Percentiles rank a stretch among this genome's conserved stretches.
These are phyloP conservation scores for Zoanthus solanderi DNA, from an alignment of 92 coral and sea anemone species.

Conservation along the genomic window DNA sequence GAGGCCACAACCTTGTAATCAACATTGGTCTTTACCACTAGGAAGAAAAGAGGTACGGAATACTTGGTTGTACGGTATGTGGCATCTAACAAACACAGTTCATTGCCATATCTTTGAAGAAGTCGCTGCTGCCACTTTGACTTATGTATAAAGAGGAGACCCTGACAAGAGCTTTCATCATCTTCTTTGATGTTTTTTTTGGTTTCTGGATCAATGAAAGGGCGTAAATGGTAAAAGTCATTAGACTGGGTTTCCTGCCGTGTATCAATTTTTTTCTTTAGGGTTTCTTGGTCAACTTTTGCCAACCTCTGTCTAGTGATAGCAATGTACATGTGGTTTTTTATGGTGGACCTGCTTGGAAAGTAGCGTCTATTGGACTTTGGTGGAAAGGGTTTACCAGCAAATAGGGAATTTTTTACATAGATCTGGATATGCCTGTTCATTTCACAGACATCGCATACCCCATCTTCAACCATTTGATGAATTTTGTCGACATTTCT, in stretches of 20 bases:
- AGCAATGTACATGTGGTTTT: constrained; percentile 60
- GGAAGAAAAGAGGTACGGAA: constrained; percentile 63
- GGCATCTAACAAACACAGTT: constrained; percentile 70
- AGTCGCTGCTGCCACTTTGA: constrained; percentile 60
- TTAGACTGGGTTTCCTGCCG: constrained; percentile 25
- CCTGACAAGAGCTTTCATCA: constrained; percentile 39
- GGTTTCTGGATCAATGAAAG: constrained; percentile 7
- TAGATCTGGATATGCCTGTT: constrained; percentile 44
- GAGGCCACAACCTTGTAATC: constrained; percentile 74
- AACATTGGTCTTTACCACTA: constrained; percentile 68
- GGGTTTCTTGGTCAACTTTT: constrained; percentile 42
- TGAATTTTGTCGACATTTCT: constrained; percentile 56
- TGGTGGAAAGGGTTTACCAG: constrained; percentile 40
- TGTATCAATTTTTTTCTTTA: constrained; percentile 37
- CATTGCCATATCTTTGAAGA: constrained; percentile 61
- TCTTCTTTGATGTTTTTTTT: constrained; percentile 1
- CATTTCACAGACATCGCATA: constrained; percentile 51
- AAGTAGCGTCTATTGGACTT: constrained; percentile 53
- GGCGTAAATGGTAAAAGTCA: constrained; percentile 49
- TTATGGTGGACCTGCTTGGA: constrained; percentile 55
- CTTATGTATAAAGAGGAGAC: constrained; percentile 59
- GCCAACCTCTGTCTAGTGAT: constrained; percentile 45
- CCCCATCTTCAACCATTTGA: constrained; percentile 50
- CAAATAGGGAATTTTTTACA: constrained; percentile 45
- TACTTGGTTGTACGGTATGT: constrained; percentile 74